Conservation (phyloP, 2,888 invertebrate species). For the Eudemis profundana region DNA sequence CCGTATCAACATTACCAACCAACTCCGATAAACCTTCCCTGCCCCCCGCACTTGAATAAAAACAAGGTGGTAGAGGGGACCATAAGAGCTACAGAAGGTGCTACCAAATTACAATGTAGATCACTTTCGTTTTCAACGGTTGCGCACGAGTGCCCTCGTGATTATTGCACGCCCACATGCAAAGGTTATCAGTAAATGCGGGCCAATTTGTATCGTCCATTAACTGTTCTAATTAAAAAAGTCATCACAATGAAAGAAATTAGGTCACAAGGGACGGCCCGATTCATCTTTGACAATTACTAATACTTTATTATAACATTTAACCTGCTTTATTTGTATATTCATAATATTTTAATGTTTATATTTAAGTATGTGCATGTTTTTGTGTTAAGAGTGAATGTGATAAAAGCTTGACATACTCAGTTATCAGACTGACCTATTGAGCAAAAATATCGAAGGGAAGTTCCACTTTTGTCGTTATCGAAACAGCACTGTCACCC, state of each 20-base stretch:
- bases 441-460: constrained; percentile 17
- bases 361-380: neutral
- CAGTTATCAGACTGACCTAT: constrained; percentile 35
- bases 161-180: constrained; percentile 55
- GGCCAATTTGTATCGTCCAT: constrained; percentile 40
- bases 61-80: constrained; percentile 38
- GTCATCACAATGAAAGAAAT: constrained; percentile 1
- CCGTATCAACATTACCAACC: constrained; percentile 16
- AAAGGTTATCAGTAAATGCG: constrained; percentile 51
- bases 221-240: constrained; percentile 49
- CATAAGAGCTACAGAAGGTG: constrained; percentile 24
- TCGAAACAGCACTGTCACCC: constrained; percentile 6
- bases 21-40: constrained; percentile 39
- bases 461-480: constrained; percentile 31
- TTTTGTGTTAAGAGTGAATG: constrained; percentile 8
- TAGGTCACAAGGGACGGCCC: constrained; percentile 10
- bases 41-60: constrained; percentile 41
- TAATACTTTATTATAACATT: constrained; percentile 1
- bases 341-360: neutral
- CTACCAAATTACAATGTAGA: constrained; percentile 41
- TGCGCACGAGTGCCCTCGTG: constrained; percentile 50
- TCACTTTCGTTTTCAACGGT: constrained; percentile 48
- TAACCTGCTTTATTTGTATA: neutral
- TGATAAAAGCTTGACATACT: constrained; percentile 40
- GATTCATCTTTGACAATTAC: neutral